Conservation (phyloP, 2,888 invertebrate species). For the Spodoptera exigua region DNA sequence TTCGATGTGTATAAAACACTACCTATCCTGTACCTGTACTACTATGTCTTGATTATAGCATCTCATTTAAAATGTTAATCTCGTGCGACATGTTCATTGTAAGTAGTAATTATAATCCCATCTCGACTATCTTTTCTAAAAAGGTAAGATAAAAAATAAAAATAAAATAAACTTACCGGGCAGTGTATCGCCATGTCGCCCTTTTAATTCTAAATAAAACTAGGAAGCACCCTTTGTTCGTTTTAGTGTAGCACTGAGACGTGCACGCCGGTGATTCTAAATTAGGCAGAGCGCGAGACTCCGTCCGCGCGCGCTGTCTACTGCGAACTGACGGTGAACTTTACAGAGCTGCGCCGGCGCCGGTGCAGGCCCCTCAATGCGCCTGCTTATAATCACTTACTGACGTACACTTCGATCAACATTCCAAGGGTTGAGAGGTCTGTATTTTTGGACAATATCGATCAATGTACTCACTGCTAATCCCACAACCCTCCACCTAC, state of each 20-base stretch:
- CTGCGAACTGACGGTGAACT: slow-evolving; percentile 72
- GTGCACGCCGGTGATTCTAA: slow-evolving; percentile 61
- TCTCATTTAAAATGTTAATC: slow-evolving; percentile 57
- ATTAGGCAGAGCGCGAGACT: slow-evolving; percentile 57
- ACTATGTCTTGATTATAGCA: slow-evolving; percentile 49
- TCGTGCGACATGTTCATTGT: slow-evolving; percentile 36
- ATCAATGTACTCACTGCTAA: slow-evolving; percentile 51
- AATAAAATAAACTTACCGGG: slow-evolving; percentile 73
- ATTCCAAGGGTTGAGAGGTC: slow-evolving; percentile 75
- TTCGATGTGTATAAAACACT: slow-evolving; percentile 25
- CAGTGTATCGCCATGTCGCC: slow-evolving; percentile 74
- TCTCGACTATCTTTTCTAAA: slow-evolving; percentile 29
- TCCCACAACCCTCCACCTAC: neutral
- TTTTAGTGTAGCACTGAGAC: slow-evolving; percentile 66
- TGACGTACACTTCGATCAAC: slow-evolving; percentile 70
- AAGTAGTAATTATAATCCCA: slow-evolving; percentile 45
- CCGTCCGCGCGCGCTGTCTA: slow-evolving; percentile 72
- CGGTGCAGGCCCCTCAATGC: slow-evolving; percentile 63
- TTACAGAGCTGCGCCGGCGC: slow-evolving; percentile 72
- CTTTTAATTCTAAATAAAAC: slow-evolving; percentile 80
- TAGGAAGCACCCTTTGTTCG: slow-evolving; percentile 78
- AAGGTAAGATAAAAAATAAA: slow-evolving; percentile 18
- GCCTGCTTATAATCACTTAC: slow-evolving; percentile 71
- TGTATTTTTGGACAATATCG: slow-evolving; percentile 77
- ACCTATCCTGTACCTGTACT: slow-evolving; percentile 32